phyloP scores from a whole-genome alignment of 2,888 invertebrate genomes.

The Drosophila paramelanica region DNA sequence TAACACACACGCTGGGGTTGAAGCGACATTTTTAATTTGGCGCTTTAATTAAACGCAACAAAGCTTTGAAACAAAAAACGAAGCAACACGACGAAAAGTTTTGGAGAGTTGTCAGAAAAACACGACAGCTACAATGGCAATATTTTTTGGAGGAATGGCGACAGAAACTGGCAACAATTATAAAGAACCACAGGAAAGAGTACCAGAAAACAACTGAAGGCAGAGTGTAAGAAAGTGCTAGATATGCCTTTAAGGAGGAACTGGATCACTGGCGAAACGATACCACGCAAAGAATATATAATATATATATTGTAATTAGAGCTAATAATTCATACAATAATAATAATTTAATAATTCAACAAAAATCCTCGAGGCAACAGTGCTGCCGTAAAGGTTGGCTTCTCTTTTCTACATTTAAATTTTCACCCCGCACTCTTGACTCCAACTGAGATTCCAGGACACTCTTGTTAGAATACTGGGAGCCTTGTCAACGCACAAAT shows the following conservation, averaged over 20 bases:
- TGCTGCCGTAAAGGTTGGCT: no score
- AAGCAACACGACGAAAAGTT: conserved; percentile 25
- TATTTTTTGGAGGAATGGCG: conserved; percentile 25
- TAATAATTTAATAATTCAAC: no score
- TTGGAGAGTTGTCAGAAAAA: conserved; percentile 25
- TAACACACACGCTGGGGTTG: conserved; percentile 31
- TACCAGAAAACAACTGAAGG: no score
- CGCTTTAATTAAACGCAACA: conserved; percentile 75
- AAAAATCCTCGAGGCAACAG: no score
- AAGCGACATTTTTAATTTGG: conserved; percentile 68
- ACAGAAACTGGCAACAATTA: not conserved
- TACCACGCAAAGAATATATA: no score
- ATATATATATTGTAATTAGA: no score
- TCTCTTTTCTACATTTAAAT: no score
- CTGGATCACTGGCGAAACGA: no score
- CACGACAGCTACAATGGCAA: conserved; percentile 18
- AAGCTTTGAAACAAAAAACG: conserved; percentile 53
- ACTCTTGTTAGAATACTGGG: not conserved
- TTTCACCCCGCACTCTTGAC: not conserved
- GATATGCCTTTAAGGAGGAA: no score
- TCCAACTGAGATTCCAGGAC: not conserved
- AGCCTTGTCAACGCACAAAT: not conserved
- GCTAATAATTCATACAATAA: no score
- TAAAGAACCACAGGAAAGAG: no score
- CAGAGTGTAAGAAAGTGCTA: no score